Base-by-base conservation (phyloP, 2,888 invertebrate species). In the Coelinius sp. region DNA sequence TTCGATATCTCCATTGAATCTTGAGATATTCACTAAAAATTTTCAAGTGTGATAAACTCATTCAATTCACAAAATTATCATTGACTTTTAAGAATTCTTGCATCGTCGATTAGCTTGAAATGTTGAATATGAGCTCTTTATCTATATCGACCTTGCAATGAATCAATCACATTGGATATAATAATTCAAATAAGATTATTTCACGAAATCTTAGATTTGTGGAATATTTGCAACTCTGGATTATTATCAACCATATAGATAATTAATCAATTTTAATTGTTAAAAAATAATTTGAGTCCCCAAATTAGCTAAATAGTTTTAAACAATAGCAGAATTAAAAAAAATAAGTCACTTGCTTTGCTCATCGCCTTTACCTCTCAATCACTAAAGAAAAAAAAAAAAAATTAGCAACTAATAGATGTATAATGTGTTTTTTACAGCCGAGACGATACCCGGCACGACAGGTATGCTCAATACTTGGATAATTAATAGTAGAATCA, bases 391-490 rank as follows among this genome's bases (percentile, higher is more conserved):
- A 68, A 44, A 46, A 31, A 5, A 56, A 24, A 44, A 38, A 53
- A 63, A 38, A 41, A 52, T 24, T 53, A 59, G 35, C 17, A 44
- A 85, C 83, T 85, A 86, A 86, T 85, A 80, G 80, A 81, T 80
- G 71, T 85, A 78, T 74, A 70, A 77, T 76, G 76, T 82, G 82
- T 87, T 84, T 86, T 85, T 87, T 88, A 85, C 87, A 88, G 87
- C 86, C 86, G 87, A 86, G 87, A 87, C 83, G 87, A 88, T 84
- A 86, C 85, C 85, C 84, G 87, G 81, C 87, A 87, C 82, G 87
- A 88, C 86, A 88, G 87, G 87, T 88, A 88, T 85, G 87, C 84
- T 85, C 70, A 68, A 84, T 83, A 82, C 83, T 81, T 85, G 83
- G 83, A 85, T 49, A 74, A 59, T 25, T 56, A 70, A 27, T 52